These are phyloP conservation scores for Habrosyne pyritoides DNA, from an alignment of 2,888 invertebrate genomes.

Conservation along the genomic window DNA sequence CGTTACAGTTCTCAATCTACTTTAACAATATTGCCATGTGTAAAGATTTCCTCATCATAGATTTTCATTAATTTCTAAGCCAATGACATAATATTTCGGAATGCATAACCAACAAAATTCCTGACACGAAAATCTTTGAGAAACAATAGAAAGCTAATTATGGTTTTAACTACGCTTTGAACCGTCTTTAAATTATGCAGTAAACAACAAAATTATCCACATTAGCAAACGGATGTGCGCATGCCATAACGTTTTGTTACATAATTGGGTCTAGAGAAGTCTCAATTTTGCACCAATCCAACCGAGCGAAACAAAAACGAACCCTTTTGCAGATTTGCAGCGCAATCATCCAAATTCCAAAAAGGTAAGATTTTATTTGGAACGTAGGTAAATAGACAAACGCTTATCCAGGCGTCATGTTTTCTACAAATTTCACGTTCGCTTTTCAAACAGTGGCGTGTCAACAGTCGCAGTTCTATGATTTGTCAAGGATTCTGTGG, in stretches of 20 bases:
- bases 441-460: no score
- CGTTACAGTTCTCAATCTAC: no score
- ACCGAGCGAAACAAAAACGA: neutral
- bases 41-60: neutral
- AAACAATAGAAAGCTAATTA: conserved; percentile 3
- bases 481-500: neutral
- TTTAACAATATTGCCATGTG: neutral
- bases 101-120: neutral
- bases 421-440: no score
- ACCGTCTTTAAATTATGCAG: neutral
- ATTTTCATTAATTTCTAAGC: neutral
- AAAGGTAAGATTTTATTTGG: no score
- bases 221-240: neutral
- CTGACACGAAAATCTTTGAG: neutral
- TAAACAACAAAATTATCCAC: neutral
- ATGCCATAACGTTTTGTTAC: neutral
- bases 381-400: no score
- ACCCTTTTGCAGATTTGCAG: neutral
- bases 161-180: conserved; percentile 2
- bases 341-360: no score
- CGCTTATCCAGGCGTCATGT: no score
- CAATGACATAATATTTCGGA: neutral
- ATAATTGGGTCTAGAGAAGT: neutral
- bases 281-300: neutral
- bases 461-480: neutral